Conservation (phyloP, 2,113 vertebrate species). For the Eurypyga helias region DNA sequence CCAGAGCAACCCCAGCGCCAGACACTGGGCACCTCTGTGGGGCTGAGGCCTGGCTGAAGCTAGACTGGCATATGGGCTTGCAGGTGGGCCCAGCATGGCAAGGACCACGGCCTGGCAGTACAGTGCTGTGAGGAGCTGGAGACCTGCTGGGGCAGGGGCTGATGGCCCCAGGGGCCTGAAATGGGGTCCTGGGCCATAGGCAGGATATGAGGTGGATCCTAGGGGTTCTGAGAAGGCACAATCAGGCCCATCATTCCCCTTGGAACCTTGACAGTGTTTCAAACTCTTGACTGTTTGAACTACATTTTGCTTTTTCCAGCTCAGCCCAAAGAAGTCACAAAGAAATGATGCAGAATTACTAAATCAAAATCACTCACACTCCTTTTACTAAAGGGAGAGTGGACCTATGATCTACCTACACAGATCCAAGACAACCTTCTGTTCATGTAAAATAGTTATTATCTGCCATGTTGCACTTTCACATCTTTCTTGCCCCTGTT, state of each 20-base stretch:
- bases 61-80: fast-evolving
- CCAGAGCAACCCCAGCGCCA: fast-evolving
- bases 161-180: fast-evolving
- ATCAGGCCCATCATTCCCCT: neutral
- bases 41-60: neutral
- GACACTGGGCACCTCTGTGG: fast-evolving
- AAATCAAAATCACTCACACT: neutral
- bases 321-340: neutral
- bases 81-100: too few relatives aligned
- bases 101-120: fast-evolving
- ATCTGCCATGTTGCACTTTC: neutral
- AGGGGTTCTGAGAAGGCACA: neutral
- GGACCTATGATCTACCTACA: neutral
- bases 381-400: neutral
- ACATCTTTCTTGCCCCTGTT: neutral
- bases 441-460: neutral
- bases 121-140: neutral
- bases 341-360: neutral
- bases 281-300: neutral
- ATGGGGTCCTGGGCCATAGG: neutral
- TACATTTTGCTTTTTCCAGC: neutral
- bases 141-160: fast-evolving
- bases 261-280: neutral
- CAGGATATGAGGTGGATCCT: neutral
- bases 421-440: neutral